phyloP scores from a whole-genome alignment of 1,140 invertebrate genomes.

The Lepidostoma basale region DNA sequence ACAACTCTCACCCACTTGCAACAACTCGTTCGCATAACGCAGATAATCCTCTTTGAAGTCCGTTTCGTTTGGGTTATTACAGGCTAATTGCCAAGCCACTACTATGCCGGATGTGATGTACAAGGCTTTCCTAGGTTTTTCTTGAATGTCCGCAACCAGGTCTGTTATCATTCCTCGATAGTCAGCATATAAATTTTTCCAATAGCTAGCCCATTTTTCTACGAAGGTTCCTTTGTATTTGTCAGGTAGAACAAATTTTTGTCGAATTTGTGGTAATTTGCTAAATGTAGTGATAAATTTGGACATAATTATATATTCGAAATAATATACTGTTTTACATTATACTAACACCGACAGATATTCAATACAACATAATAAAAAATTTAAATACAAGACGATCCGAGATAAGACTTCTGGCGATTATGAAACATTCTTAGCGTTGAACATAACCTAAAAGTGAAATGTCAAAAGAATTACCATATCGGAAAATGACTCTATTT shows the following conservation, averaged over 20 bases:
- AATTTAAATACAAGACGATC: too few relatives aligned
- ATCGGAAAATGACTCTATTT: neutral
- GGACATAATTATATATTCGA: too few relatives aligned
- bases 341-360: too few relatives aligned
- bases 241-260: slow-evolving; percentile 55
- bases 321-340: too few relatives aligned
- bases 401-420: too few relatives aligned
- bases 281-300: slow-evolving; percentile 41
- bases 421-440: too few relatives aligned
- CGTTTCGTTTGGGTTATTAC: slow-evolving; percentile 70
- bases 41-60: slow-evolving; percentile 67
- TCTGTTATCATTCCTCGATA: slow-evolving; percentile 66
- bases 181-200: slow-evolving; percentile 66
- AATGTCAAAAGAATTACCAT: slow-evolving; percentile 1
- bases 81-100: slow-evolving; percentile 53
- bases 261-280: slow-evolving; percentile 42
- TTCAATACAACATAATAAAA: too few relatives aligned
- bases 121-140: slow-evolving; percentile 63
- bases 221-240: slow-evolving; percentile 67
- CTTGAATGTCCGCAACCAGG: slow-evolving; percentile 62
- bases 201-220: slow-evolving; percentile 69
- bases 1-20: slow-evolving; percentile 68
- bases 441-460: slow-evolving; percentile 1
- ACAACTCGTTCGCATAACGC: slow-evolving; percentile 65
- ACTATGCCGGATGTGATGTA: slow-evolving; percentile 56